Percentiles rank a stretch among this genome's conserved stretches.
Evolutionary conservation across 2,113 vertebrate genomes (phyloP).

Genomic region (Rhinoptilus africanus): DNA sequence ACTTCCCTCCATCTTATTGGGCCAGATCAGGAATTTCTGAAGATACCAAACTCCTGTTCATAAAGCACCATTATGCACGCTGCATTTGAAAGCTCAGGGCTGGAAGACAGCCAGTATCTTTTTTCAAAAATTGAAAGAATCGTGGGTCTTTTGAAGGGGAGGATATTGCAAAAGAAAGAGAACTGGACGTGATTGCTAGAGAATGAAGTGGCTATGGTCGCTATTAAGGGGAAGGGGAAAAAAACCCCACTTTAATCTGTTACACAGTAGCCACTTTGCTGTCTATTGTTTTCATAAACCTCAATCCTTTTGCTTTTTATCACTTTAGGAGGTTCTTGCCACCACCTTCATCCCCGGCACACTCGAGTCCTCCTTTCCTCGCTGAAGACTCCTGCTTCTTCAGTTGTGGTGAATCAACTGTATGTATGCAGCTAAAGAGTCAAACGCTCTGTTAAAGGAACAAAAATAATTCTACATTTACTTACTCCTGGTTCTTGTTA

Average conservation of each 20-base stretch:
- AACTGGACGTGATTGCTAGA: background rate
- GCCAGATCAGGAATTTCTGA: background rate
- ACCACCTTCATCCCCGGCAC: background rate
- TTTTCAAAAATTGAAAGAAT: background rate
- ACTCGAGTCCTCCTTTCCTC: background rate
- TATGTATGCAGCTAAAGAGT: background rate
- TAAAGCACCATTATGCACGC: background rate
- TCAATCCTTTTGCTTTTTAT: background rate
- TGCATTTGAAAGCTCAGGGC: background rate
- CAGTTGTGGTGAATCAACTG: background rate
- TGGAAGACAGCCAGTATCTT: background rate
- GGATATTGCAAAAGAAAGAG: background rate
- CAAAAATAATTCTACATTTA: background rate
- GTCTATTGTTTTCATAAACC: background rate
- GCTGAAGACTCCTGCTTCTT: background rate
- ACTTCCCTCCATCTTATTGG: background rate
- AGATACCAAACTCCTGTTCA: background rate
- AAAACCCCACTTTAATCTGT: background rate
- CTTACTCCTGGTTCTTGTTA: constrained; percentile 8
- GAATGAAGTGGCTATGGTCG: background rate
- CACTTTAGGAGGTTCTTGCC: background rate
- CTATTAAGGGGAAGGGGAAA: background rate
- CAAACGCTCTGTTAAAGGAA: background rate
- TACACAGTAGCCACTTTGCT: background rate
- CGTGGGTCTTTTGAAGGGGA: background rate